These are phyloP conservation scores for Cygnus buccinator DNA, from an alignment of 2,113 vertebrate genomes.

Conservation along the genomic window DNA sequence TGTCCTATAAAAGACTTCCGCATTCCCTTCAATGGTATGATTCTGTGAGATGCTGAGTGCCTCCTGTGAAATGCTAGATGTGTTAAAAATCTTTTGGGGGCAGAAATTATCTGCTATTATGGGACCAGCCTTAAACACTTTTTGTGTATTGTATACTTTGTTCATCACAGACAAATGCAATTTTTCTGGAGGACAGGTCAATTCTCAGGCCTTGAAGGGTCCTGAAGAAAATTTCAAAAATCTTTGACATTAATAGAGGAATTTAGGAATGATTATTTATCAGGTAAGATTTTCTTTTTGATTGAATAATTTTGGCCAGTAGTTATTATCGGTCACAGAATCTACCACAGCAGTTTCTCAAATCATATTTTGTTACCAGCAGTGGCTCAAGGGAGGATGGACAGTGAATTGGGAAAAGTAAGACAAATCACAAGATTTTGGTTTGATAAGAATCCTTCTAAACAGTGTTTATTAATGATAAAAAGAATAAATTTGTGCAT, in stretches of 20 bases:
- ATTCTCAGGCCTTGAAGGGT: background rate
- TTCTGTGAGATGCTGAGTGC: background rate
- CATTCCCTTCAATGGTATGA: background rate
- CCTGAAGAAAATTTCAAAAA: background rate
- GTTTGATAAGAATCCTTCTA: background rate
- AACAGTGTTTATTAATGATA: background rate
- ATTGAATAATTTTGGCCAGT: background rate
- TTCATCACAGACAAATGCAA: background rate
- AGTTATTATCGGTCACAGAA: background rate
- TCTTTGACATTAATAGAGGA: background rate
- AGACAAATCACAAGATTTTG: background rate
- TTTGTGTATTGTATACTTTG: background rate
- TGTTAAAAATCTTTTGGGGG: background rate
- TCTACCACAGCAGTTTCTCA: background rate
- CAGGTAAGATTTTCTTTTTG: background rate
- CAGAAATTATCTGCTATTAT: background rate
- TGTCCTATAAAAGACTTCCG: background rate
- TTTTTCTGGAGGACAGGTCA: background rate
- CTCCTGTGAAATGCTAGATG: background rate
- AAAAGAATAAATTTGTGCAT: background rate
- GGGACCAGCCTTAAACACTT: background rate
- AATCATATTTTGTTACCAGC: background rate
- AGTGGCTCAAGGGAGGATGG: fast-evolving
- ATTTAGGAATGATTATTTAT: too few species aligned
- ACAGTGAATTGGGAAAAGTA: background rate